Base-by-base conservation (phyloP, 2,797 vertebrate genomes). In the Mus caroli region DNA sequence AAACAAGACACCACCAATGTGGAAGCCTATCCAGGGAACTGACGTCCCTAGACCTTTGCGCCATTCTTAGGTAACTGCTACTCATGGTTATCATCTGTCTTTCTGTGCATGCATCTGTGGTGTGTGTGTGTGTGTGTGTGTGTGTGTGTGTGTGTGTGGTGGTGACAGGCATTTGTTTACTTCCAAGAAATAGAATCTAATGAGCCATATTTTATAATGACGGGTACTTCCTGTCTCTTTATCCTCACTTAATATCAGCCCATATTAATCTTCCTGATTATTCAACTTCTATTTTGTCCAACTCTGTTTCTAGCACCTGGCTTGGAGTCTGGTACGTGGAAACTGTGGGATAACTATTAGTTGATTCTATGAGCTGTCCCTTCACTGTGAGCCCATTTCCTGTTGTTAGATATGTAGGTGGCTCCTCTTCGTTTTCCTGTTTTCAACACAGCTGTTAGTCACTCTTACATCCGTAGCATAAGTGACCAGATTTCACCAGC, bases 331-430 rank as follows among this genome's bases (percentile, higher is more conserved):
- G 3, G 1, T 26, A 2, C 69, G 14, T 69, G 60, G 60, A 71
- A 89, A 77, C 71, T 60, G 50, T n/a, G 43, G 37, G 54, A 76
- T 54, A 73, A 94, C 67, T 88, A 52, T 6, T 9, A 52, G 43
- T 40, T 50, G 43, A 93, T 12, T 71, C 34, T 83, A 52, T 80
- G 69, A 76, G 67, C 22, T 60, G 50, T 37, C 52, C 26, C 1
- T 0, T 88, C 37, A 24, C 76, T 90, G 40, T 79, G 91, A 73
- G 83, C 85, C 7, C 43, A 54, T 89, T 94, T 94, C 79, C 88
- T 87, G 7, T 46, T 71, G 78, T 15, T 83, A 64, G 60, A 4
- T 4, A 34, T 67, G 37, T 50, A 79, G 28, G 22, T 34, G 40
- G 73, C 76, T 80, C 13, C 40, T 50, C 73, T 58, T 26, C 8